These are phyloP conservation scores for Galeopsomyia nigrocyanea DNA, from an alignment of 2,888 invertebrate genomes.

Conservation along the genomic window DNA sequence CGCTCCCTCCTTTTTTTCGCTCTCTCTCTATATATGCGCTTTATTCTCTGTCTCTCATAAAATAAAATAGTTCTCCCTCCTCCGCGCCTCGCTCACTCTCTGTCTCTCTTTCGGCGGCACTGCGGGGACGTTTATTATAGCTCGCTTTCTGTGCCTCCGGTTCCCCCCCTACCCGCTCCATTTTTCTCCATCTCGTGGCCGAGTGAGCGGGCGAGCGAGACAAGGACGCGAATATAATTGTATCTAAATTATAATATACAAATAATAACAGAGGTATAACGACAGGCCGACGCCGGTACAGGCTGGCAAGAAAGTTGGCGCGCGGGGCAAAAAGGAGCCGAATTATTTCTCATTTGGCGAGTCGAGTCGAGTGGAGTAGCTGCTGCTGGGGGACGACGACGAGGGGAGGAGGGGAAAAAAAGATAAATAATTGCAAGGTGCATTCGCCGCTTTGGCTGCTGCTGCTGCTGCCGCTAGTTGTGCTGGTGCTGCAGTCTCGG, in stretches of 20 bases:
- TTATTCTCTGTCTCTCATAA: slow-evolving; percentile 39
- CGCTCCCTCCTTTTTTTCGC: slow-evolving; percentile 12
- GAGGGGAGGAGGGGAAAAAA: background rate
- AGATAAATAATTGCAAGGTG: slow-evolving; percentile 38
- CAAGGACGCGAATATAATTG: slow-evolving; percentile 66
- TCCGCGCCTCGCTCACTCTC: slow-evolving; percentile 36
- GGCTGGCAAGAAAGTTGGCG: slow-evolving; percentile 56
- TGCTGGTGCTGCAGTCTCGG: background rate
- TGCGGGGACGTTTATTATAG: too few species aligned
- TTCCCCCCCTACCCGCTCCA: slow-evolving; percentile 25
- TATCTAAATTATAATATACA: slow-evolving; percentile 69
- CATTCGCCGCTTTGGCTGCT: slow-evolving; percentile 7
- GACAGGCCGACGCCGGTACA: slow-evolving; percentile 68
- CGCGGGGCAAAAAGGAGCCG: background rate
- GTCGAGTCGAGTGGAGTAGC: background rate
- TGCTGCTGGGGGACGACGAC: too few species aligned
- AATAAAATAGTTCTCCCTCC: slow-evolving; percentile 44
- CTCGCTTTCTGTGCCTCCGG: background rate
- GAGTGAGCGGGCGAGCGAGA: slow-evolving; percentile 44
- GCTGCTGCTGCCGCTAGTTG: too few species aligned
- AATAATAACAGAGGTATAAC: slow-evolving; percentile 67
- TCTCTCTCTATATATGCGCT: slow-evolving; percentile 4
- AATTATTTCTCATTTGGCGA: slow-evolving; percentile 37
- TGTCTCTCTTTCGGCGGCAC: background rate
- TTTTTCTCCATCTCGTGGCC: slow-evolving; percentile 38